phyloP scores from a whole-genome alignment of 2,888 invertebrate species.

The Oxystoma pomonae region DNA sequence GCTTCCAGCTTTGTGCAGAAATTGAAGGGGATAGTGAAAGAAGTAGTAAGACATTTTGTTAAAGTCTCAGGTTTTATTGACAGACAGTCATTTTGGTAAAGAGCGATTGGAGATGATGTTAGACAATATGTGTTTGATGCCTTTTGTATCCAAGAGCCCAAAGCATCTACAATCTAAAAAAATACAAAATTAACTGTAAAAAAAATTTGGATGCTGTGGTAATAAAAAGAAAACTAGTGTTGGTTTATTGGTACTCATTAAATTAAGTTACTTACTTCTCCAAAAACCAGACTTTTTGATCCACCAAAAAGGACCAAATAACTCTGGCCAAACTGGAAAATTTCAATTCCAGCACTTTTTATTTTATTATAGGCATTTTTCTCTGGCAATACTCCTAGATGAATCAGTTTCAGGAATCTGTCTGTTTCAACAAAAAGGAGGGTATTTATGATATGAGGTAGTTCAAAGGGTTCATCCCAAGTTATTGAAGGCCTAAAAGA shows the following conservation, averaged over 20 bases:
- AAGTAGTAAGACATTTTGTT: slow-evolving; percentile 33
- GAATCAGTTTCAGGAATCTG: slow-evolving; percentile 23
- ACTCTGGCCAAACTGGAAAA: slow-evolving; percentile 25
- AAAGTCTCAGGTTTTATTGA: slow-evolving; percentile 31
- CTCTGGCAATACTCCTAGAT: slow-evolving; percentile 23
- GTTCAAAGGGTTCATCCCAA: slow-evolving; percentile 28
- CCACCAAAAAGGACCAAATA: slow-evolving; percentile 29
- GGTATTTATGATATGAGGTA: slow-evolving; percentile 26
- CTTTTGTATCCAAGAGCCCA: slow-evolving; percentile 35
- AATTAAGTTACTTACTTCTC: slow-evolving; percentile 30
- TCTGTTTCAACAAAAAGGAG: slow-evolving; percentile 32
- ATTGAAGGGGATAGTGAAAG: slow-evolving; percentile 18
- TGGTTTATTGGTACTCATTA: no score
- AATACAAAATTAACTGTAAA: slow-evolving; percentile 2
- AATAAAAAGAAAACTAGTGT: no score
- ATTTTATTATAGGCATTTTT: slow-evolving; percentile 19
- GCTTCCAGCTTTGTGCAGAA: slow-evolving; percentile 35
- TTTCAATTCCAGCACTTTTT: slow-evolving; percentile 23
- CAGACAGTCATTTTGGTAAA: slow-evolving; percentile 35
- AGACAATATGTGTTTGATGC: slow-evolving; percentile 36
- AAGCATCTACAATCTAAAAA: slow-evolving; percentile 36
- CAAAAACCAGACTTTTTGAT: slow-evolving; percentile 28
- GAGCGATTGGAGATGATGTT: slow-evolving; percentile 35
- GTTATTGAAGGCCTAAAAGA: slow-evolving; percentile 28
- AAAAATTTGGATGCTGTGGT: neutral